phyloP scores from a whole-genome alignment of 2,113 vertebrate species.

The Balaeniceps rex region DNA sequence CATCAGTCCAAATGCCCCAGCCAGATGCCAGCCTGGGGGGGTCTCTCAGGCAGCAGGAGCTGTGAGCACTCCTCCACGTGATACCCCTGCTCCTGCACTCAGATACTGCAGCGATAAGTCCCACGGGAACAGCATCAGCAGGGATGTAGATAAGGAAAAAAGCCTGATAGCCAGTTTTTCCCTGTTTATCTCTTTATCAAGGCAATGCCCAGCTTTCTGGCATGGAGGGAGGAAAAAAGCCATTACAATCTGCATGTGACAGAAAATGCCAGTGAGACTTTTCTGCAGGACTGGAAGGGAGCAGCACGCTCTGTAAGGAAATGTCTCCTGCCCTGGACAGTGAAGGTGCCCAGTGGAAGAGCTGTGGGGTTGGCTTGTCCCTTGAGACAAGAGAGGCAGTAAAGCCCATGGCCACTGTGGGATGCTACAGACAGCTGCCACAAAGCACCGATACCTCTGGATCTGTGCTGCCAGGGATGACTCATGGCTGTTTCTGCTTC shows the following conservation, averaged over 20 bases:
- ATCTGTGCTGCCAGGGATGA: fast-evolving
- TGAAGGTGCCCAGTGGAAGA: not conserved
- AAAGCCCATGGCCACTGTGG: fast-evolving
- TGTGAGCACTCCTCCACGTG: fast-evolving
- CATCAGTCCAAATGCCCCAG: not conserved
- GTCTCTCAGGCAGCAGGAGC: fast-evolving
- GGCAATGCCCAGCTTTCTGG: too few relatives aligned
- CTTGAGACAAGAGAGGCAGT: not conserved
- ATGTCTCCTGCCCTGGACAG: fast-evolving
- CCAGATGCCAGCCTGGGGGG: not conserved
- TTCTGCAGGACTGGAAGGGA: not conserved
- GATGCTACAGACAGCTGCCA: too few relatives aligned
- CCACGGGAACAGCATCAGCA: not conserved
- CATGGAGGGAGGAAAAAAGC: too few relatives aligned
- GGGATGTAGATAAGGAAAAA: not conserved
- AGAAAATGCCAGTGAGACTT: not conserved
- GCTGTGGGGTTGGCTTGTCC: not conserved
- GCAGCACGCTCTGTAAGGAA: fast-evolving
- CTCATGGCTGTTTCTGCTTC: not conserved
- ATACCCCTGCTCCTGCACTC: fast-evolving
- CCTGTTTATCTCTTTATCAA: not conserved
- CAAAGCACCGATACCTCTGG: fast-evolving
- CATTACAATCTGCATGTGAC: fast-evolving
- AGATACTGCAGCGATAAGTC: fast-evolving
- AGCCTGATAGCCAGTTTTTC: not conserved